Conservation (phyloP, 1,140 invertebrate species). For the Periplaneta americana region DNA sequence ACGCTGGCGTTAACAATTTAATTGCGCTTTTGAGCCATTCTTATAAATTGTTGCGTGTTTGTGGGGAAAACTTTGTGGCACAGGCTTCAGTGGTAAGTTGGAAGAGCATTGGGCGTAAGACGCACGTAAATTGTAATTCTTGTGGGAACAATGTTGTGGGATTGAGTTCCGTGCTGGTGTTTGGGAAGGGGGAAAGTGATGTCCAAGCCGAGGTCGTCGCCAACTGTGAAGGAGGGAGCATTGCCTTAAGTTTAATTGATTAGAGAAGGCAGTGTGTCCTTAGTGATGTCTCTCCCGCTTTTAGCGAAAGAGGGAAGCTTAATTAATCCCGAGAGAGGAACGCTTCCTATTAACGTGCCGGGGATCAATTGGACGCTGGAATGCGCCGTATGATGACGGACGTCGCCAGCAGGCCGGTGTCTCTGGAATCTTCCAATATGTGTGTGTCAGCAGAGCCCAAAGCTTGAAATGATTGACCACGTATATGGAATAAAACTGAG, state of each 20-base stretch:
- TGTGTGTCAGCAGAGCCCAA: background rate
- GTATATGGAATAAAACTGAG: background rate
- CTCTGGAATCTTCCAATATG: background rate
- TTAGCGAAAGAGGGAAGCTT: background rate
- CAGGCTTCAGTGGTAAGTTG: too few relatives aligned
- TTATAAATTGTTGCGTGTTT: too few relatives aligned
- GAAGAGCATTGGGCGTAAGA: too few relatives aligned
- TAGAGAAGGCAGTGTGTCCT: background rate
- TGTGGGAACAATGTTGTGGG: background rate
- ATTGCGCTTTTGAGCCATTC: too few relatives aligned
- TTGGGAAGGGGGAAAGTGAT: background rate
- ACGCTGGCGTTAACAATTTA: too few relatives aligned
- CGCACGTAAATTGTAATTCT: background rate
- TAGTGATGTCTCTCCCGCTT: background rate
- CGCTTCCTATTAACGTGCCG: background rate
- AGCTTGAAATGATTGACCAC: background rate
- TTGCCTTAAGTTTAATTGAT: too few relatives aligned
- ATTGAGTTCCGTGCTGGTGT: background rate
- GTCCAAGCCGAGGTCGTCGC: background rate
- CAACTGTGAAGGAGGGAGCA: background rate
- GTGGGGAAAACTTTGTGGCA: too few relatives aligned
- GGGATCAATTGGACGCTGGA: background rate
- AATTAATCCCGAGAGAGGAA: background rate
- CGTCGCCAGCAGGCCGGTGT: background rate
- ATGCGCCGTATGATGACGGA: background rate